Evolutionary conservation across 2,113 vertebrate species (phyloP).

Genomic region (Pollachius pollachius): DNA sequence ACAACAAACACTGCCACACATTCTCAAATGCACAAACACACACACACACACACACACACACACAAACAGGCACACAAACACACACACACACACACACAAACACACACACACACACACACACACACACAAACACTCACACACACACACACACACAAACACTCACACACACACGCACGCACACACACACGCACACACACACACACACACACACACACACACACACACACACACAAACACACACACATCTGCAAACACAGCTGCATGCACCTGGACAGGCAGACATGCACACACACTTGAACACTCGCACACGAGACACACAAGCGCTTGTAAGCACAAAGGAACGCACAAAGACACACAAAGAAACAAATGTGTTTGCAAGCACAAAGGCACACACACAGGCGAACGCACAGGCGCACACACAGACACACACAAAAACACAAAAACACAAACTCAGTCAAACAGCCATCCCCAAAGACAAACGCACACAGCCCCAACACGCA

Average conservation of each 20-base stretch:
- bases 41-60: too few species aligned
- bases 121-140: constrained; percentile 41
- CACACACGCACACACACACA: background rate
- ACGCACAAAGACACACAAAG: constrained; percentile 1
- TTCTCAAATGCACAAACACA: too few species aligned
- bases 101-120: background rate
- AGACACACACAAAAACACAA: constrained; percentile 11
- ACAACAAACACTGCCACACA: background rate
- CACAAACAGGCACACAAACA: too few species aligned
- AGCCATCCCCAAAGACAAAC: too few species aligned
- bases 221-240: background rate
- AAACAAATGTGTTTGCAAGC: background rate
- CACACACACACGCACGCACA: too few species aligned
- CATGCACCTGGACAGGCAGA: constrained; percentile 5
- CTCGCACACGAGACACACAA: background rate
- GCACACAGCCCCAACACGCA: too few species aligned
- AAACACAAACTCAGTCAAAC: too few species aligned
- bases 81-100: too few species aligned
- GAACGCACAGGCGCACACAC: background rate
- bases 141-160: constrained; percentile 62
- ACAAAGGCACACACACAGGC: background rate
- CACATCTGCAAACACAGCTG: background rate
- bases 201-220: background rate
- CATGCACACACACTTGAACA: constrained; percentile 12
- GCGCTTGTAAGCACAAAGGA: too few species aligned